Evolutionary conservation across 2,888 invertebrate genomes (phyloP).

Genomic region (Cataglyphis altisquamis): DNA sequence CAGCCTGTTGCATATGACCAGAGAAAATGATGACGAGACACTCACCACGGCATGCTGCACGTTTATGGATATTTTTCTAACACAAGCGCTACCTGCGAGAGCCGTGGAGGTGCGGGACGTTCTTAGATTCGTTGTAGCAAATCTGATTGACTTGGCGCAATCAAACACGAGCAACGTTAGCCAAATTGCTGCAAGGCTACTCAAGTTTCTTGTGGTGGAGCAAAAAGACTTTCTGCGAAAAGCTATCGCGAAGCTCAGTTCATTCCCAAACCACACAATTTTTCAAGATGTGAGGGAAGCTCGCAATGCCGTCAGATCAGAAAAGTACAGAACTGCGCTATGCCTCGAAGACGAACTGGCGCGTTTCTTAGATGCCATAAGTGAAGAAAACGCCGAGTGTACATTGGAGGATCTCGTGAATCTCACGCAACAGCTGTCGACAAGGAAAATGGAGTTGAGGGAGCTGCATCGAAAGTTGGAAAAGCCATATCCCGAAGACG

Average conservation of each 20-base stretch:
- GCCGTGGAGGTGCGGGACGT: slow-evolving; percentile 86
- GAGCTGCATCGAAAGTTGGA: slow-evolving; percentile 88
- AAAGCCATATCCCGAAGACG: slow-evolving; percentile 90
- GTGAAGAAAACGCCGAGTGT: slow-evolving; percentile 76
- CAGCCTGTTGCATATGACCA: slow-evolving; percentile 87
- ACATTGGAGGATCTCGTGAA: slow-evolving; percentile 87
- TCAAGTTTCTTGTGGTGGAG: slow-evolving; percentile 88
- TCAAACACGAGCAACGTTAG: slow-evolving; percentile 60
- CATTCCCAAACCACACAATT: slow-evolving; percentile 86
- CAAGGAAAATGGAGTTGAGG: slow-evolving; percentile 87
- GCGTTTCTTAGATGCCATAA: slow-evolving; percentile 86
- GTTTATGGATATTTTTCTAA: slow-evolving; percentile 86
- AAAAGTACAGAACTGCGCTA: slow-evolving; percentile 59
- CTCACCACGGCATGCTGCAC: slow-evolving; percentile 75
- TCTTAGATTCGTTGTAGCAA: slow-evolving; percentile 87
- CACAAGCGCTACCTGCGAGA: slow-evolving; percentile 86
- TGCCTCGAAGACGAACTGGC: slow-evolving; percentile 86
- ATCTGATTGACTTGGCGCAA: slow-evolving; percentile 86
- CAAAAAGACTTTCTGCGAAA: slow-evolving; percentile 86
- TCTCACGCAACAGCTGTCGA: slow-evolving; percentile 87
- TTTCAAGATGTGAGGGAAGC: slow-evolving; percentile 82
- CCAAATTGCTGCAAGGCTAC: slow-evolving; percentile 83
- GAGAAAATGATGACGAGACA: slow-evolving; percentile 80
- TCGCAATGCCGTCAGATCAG: slow-evolving; percentile 83
- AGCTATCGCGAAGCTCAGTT: slow-evolving; percentile 87